Evolutionary conservation across 2,888 invertebrate species (phyloP), one percentile per base, ranked within the genome.

Genomic region (Diplazon laetatorius): DNA sequence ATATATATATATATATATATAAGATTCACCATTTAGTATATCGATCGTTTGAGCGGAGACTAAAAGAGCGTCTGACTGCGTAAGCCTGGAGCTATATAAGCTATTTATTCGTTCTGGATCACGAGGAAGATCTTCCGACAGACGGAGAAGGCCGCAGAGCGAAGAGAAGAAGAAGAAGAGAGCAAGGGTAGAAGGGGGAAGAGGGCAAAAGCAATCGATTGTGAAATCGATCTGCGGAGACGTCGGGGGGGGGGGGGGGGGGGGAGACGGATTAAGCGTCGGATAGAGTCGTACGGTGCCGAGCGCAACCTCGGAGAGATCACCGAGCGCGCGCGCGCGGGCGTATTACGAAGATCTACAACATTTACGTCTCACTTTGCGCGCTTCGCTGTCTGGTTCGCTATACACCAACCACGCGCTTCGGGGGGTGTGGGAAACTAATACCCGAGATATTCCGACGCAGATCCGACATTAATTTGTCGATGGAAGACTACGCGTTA

Each of bases 81-180:
- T 55, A 20, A n/a, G 68, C 63, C 63, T 8, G 30, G 42, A 59
- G 69, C 50, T 42, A 62, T 16, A 55, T 59, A 22, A 22, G 68
- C 68, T 69, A 57, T 73, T 77, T 63, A 77, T 73, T 63, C 72
- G 77, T 73, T 69, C 72, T 63, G 73, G 68, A 77, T 73, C 68
- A 59, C 48, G 42, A 72, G 63, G 52, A 60, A 62, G 72, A 77
- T 77, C 72, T 66, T 77, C 72, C 35, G 57, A 62, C 46, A 42
- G 39, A 18, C 37, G 71, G 50, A 48, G 39, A 6, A 30, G n/a
- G 50, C 10, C 14, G 44, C 6, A 46, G 44, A 22, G 42, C 74
- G 52, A 65, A 48, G 69, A 50, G 59, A 78, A 69, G 65, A 66
- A 55, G 55, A 25, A 39, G 30, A 39, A 42, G 76, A 57, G 73